Base-by-base conservation (phyloP, 2,888 invertebrate genomes). In the Operophtera brumata region DNA sequence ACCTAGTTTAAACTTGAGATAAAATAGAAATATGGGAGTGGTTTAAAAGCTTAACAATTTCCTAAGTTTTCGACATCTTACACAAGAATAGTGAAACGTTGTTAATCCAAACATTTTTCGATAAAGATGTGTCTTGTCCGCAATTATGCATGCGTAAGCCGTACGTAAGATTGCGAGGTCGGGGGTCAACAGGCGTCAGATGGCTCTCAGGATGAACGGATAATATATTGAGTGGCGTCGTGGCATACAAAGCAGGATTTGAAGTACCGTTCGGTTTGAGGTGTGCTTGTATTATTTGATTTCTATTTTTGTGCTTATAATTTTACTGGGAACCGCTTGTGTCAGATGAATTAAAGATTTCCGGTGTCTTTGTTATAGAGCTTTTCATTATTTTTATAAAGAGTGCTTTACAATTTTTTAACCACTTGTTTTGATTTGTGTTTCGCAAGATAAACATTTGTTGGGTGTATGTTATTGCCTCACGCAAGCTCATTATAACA, bases 71-170 rank as follows among this genome's bases (percentile, higher is more conserved):
- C 20, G 20, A 2, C 4, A 20, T 20, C 4, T 3, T 20, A 20
- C 20, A 20, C 20, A 20, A 20, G 20, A 20, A 20, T 4, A 20
- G 20, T 20, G 20, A 3, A 20, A 2, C 20, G 20, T 20, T 20
- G 20, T 20, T 20, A 20, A 20, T 20, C 20, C 20, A 12, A 35
- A 28, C 37, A 47, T 51, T 70, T 66, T 67, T 63, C 62, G 64
- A 74, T 78, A 68, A 70, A 76, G 72, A 63, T 64, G 70, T 67
- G 67, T 67, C 62, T 65, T 64, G 65, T 65, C 58, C 68, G 67
- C 73, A 76, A 82, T 82, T 81, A 78, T 79, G 78, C 76, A 82
- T 80, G 78, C 79, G 79, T 78, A 78, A 76, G 78, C 69, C 73
- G 77, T 79, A 76, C 72, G 65, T 71, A 73, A 80, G 80, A 79